Conservation (phyloP, 2,113 vertebrate genomes). For the Toxotes jaculatrix region DNA sequence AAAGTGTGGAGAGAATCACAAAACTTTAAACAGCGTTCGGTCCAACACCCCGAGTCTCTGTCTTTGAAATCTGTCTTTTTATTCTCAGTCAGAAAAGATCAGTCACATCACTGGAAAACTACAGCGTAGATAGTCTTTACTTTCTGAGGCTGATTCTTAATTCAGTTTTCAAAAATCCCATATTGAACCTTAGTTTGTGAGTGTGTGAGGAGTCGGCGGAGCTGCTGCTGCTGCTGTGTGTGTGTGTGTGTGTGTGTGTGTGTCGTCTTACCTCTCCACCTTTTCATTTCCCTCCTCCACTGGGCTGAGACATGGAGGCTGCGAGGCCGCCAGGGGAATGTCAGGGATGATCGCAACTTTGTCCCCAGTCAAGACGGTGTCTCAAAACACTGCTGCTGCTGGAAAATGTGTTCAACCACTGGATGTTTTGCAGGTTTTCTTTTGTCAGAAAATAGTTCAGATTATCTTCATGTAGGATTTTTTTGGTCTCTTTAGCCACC, state of each 20-base stretch:
- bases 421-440: background rate
- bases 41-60: background rate
- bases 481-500: too few species aligned
- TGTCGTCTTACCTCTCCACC: constrained; percentile 32
- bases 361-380: constrained; percentile 32
- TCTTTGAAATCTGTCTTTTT: background rate
- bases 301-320: constrained; percentile 61
- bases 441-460: background rate
- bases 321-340: constrained; percentile 22
- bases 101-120: background rate
- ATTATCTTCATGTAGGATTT: background rate
- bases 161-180: background rate
- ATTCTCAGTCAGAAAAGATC: background rate
- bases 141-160: background rate
- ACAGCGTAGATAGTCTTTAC: background rate
- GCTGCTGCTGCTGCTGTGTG: constrained; percentile 22
- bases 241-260: background rate
- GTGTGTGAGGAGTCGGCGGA: background rate
- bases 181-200: background rate
- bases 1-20: background rate
- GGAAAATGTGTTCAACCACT: background rate
- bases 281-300: constrained; percentile 69
- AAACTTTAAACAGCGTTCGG: background rate
- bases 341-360: constrained; percentile 47
- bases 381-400: constrained; percentile 7